Evolutionary conservation across 1,140 invertebrate species (phyloP).

Genomic region (Mylabris phalerata): DNA sequence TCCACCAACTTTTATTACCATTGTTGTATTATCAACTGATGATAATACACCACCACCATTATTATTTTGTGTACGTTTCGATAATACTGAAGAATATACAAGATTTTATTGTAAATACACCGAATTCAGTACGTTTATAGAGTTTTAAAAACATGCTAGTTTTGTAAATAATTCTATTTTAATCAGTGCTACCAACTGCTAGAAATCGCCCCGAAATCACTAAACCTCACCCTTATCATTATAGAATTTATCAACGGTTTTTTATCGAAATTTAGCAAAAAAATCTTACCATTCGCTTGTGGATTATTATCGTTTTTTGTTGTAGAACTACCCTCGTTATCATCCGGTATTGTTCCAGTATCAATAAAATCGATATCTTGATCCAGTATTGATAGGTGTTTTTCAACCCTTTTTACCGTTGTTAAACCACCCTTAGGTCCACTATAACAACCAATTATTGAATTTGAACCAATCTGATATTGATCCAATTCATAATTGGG

Average conservation of each 20-base stretch:
- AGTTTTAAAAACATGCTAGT: no score
- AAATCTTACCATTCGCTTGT: no score
- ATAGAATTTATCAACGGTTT: no score
- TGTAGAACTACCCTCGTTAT: slow-evolving; percentile 30
- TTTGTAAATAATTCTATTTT: no score
- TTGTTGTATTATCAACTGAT: slow-evolving; percentile 42
- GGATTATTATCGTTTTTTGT: neutral
- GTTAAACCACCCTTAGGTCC: slow-evolving; percentile 72
- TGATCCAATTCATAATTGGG: slow-evolving; percentile 50
- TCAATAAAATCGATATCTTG: slow-evolving; percentile 72
- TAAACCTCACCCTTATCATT: no score
- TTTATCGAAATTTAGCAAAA: no score
- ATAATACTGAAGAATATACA: slow-evolving; percentile 22
- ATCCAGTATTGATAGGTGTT: slow-evolving; percentile 58
- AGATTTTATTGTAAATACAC: no score
- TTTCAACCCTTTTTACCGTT: slow-evolving; percentile 59
- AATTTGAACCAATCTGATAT: slow-evolving; percentile 47
- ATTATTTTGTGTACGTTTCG: slow-evolving; percentile 13
- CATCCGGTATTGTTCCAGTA: slow-evolving; percentile 46
- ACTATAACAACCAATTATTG: slow-evolving; percentile 60
- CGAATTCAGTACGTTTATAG: no score
- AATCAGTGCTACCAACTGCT: no score
- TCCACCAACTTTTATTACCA: slow-evolving; percentile 45
- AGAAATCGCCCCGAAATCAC: no score
- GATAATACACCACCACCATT: no score